Evolutionary conservation across 2,888 invertebrate species (phyloP).

Genomic region (Epistrophe eligans): DNA sequence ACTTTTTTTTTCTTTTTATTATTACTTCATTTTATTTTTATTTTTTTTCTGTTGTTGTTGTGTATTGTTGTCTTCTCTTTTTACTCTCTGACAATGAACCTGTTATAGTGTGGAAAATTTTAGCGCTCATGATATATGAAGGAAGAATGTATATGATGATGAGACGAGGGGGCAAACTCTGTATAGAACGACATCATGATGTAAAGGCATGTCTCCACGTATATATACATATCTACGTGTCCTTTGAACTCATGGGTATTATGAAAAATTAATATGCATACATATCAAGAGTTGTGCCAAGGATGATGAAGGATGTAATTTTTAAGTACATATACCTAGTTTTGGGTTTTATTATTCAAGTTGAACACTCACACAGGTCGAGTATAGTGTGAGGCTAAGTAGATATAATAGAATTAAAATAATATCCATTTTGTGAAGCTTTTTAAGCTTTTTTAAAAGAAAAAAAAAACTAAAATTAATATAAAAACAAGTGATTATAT

Average conservation of each 20-base stretch:
- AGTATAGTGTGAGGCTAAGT: constrained; percentile 46
- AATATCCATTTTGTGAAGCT: constrained; percentile 31
- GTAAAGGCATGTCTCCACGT: constrained; percentile 58
- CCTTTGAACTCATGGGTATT: constrained; percentile 62
- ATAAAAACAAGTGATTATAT: background rate
- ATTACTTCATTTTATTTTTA: constrained; percentile 16
- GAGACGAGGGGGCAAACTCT: constrained; percentile 19
- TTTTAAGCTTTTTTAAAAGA: background rate
- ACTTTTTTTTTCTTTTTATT: background rate
- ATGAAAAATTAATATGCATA: constrained; percentile 75
- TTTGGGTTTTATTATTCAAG: constrained; percentile 18
- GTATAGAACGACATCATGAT: constrained; percentile 32
- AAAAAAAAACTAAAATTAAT: background rate
- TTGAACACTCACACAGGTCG: constrained; percentile 11
- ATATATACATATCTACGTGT: background rate
- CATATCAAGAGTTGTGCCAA: constrained; percentile 55
- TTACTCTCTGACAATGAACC: constrained; percentile 54
- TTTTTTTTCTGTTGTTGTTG: constrained; percentile 6
- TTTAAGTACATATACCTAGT: constrained; percentile 48
- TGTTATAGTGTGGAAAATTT: constrained; percentile 41
- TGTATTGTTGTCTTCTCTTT: constrained; percentile 17
- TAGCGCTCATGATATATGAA: constrained; percentile 18
- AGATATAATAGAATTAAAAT: constrained; percentile 70
- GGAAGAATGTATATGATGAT: background rate
- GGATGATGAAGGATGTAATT: constrained; percentile 70